Percentiles rank a stretch among this genome's conserved stretches.
Conservation (phyloP, 2,797 vertebrate genomes). For the Labroides dimidiatus region DNA sequence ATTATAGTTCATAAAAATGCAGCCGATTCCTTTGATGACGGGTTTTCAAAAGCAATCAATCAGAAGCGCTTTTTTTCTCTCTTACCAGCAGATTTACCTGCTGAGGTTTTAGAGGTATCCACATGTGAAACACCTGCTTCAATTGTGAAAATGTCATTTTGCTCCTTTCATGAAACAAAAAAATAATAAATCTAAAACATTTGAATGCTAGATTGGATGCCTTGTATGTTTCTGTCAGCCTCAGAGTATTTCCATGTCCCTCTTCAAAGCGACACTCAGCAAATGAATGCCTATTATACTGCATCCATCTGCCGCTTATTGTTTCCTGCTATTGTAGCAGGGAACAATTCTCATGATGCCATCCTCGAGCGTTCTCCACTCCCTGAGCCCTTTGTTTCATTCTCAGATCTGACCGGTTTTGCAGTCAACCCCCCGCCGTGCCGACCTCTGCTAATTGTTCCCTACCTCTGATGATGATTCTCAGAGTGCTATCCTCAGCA, state of each 20-base stretch:
- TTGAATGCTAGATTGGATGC: conserved; percentile 9
- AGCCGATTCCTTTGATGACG: neutral
- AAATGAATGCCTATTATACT: conserved; percentile 46
- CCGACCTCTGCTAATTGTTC: conserved; percentile 71
- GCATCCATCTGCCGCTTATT: conserved; percentile 49
- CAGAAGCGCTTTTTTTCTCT: neutral
- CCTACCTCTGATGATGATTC: conserved; percentile 63
- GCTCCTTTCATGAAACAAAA: conserved; percentile 5
- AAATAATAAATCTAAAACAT: neutral
- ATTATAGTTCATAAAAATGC: conserved; percentile 4
- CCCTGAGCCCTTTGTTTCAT: conserved; percentile 61
- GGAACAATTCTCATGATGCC: conserved; percentile 50
- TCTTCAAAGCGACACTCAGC: conserved; percentile 33
- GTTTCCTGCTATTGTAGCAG: conserved; percentile 42
- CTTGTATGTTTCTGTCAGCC: conserved; percentile 13
- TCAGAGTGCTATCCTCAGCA: conserved; percentile 55
- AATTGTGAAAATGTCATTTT: neutral
- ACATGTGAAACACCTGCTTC: neutral
- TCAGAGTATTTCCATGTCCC: conserved; percentile 32
- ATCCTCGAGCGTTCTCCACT: conserved; percentile 39
- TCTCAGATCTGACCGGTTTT: conserved; percentile 66
- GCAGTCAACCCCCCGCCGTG: conserved; percentile 38
- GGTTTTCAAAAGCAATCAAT: neutral
- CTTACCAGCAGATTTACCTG: neutral
- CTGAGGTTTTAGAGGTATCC: neutral